Percentiles rank a stretch among this genome's conserved stretches.
phyloP scores from a whole-genome alignment of 92 coral and sea anemone species.

The Isaurus tuberculatus region DNA sequence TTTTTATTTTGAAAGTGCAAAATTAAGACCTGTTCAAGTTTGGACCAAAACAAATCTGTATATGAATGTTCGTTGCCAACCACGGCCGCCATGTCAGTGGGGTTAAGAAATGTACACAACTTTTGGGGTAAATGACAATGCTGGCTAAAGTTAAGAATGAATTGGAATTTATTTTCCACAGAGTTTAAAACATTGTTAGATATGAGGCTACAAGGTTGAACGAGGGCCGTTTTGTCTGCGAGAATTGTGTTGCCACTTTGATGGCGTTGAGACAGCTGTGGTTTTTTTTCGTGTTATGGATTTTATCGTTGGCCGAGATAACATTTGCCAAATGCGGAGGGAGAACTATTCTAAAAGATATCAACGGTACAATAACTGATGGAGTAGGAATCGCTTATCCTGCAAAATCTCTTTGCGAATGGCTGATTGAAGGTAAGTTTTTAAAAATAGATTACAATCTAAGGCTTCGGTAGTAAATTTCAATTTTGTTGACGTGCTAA shows the following conservation, averaged over 20 bases:
- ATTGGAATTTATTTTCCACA: neutral
- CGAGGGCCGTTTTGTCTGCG: neutral
- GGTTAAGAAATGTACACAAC: neutral
- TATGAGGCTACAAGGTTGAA: neutral
- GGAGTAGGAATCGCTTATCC: neutral
- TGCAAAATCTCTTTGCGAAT: slow-evolving; percentile 20
- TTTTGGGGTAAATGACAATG: neutral
- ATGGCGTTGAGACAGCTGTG: slow-evolving; percentile 39
- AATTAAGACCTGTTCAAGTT: neutral
- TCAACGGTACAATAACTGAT: slow-evolving; percentile 28
- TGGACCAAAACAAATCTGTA: neutral
- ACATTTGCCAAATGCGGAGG: slow-evolving; percentile 40
- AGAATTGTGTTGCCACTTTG: slow-evolving; percentile 30
- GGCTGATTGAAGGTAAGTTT: slow-evolving; percentile 40
- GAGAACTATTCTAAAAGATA: slow-evolving; percentile 21
- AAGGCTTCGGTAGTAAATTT: neutral
- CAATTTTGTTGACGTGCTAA: neutral
- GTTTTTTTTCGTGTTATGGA: slow-evolving; percentile 11
- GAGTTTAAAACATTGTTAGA: neutral
- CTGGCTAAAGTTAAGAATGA: neutral
- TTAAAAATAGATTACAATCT: neutral
- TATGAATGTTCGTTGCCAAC: neutral
- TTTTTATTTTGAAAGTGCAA: neutral
- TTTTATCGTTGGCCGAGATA: neutral
- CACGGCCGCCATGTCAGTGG: slow-evolving; percentile 14